A percentile compares a stretch with the other conserved stretches of the same genome.
These are phyloP conservation scores for Chirona hameri DNA, from an alignment of 2,888 invertebrate genomes.

Conservation along the genomic window DNA sequence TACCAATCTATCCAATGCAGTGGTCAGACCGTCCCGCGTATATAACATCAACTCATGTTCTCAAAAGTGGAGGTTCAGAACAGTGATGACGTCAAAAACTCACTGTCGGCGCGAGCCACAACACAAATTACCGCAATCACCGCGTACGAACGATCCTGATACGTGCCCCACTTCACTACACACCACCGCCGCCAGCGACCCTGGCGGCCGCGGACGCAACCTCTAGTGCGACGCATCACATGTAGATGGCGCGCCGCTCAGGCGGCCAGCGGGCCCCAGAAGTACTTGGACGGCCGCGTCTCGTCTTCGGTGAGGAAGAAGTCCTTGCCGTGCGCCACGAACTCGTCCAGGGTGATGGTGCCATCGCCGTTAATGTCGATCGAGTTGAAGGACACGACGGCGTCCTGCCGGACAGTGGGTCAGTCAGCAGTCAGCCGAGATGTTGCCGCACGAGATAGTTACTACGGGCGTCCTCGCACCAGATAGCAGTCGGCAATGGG, in stretches of 20 bases:
- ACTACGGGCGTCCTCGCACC: too few relatives aligned
- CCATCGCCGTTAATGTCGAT: constrained; percentile 78
- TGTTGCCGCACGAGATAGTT: too few relatives aligned
- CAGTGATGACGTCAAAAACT: too few relatives aligned
- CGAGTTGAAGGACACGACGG: constrained; percentile 69
- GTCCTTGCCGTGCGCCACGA: constrained; percentile 73
- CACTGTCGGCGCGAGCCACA: too few relatives aligned
- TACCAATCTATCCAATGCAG: too few relatives aligned
- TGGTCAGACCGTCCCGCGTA: too few relatives aligned
- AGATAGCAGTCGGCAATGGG: too few relatives aligned
- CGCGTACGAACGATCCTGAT: too few relatives aligned
- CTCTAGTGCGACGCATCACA: background rate
- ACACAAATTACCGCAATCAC: too few relatives aligned
- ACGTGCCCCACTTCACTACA: background rate
- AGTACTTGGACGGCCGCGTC: constrained; percentile 71
- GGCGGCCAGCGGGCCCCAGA: constrained; percentile 69
- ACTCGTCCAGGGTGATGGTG: constrained; percentile 69
- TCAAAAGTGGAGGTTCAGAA: too few relatives aligned
- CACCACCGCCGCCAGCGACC: background rate
- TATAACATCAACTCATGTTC: too few relatives aligned
- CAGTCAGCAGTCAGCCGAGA: too few relatives aligned
- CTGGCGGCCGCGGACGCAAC: constrained; percentile 1
- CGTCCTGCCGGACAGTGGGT: constrained; percentile 51
- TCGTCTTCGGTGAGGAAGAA: constrained; percentile 75
- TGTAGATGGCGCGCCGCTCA: constrained; percentile 52